A percentile compares a stretch with the other conserved stretches of the same genome.
Conservation (phyloP, 1,140 invertebrate species). For the Chlorops oryzae region DNA sequence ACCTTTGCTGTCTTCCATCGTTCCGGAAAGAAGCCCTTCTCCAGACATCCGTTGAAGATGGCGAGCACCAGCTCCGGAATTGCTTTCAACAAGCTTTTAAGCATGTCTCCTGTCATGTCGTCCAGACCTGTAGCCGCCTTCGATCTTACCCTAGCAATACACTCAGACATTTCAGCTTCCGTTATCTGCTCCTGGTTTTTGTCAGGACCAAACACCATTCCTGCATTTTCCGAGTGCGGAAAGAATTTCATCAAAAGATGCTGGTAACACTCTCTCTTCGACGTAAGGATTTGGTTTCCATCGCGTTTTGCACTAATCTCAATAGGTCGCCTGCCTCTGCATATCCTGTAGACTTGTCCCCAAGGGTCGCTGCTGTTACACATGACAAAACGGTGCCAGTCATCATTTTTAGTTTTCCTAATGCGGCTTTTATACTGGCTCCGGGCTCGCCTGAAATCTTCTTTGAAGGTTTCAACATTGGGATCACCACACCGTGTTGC, state of each 20-base stretch:
- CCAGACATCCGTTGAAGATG: not conserved
- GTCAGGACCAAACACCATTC: not conserved
- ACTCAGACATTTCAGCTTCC: not conserved
- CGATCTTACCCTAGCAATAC: not conserved
- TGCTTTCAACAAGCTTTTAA: constrained; percentile 5
- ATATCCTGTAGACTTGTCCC: constrained; percentile 5
- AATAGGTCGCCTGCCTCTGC: not conserved
- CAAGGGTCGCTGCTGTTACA: constrained; percentile 7
- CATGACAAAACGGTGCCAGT: not conserved
- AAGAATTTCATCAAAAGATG: constrained; percentile 4
- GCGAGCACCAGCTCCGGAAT: not conserved
- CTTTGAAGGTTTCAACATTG: too few species aligned
- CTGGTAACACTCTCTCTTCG: not conserved
- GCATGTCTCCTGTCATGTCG: constrained; percentile 4
- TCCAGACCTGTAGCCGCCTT: constrained; percentile 1
- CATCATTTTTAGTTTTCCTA: too few species aligned
- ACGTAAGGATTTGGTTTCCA: not conserved
- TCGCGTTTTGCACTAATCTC: not conserved
- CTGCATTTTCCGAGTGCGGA: not conserved
- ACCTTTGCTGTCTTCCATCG: constrained; percentile 23
- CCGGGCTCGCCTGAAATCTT: too few species aligned
- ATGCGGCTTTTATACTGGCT: too few species aligned
- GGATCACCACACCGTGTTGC: too few species aligned
- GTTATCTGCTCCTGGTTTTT: not conserved
- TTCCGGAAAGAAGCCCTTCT: not conserved